Base-by-base conservation (phyloP, 1,140 invertebrate genomes). In the Neodiprion fabricii region DNA sequence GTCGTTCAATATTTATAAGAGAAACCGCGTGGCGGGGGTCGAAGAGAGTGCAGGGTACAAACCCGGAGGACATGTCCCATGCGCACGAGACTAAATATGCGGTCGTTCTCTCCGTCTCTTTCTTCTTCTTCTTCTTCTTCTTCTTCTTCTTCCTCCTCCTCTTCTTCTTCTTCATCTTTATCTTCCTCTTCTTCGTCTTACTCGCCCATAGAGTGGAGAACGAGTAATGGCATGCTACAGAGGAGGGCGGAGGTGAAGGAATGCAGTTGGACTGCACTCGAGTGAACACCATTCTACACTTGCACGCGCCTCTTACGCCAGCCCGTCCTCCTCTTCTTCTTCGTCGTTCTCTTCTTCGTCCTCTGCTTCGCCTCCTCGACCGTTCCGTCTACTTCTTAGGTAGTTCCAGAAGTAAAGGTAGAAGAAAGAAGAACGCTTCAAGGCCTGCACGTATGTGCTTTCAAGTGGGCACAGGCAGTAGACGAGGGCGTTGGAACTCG, bases 161-260 rank as follows among this genome's bases (percentile, higher is more conserved):
- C 48, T 72, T 71, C 50, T 40, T 70, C 61, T 3, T 21, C 17
- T 65, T 9, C 40, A 47, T 17, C 8, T 65, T 48, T 23, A 28
- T 21, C 48, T 23, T 69, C 48, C 23, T n/a, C 47, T 50, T 70
- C n/a, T 21, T 65, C n/a, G 48, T 71, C 48, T 48, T 71, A 48
- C 70, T 71, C 70, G 65, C 9, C 53, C 28, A 5, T 40, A 40
- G 28, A 40, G 28, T 40, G 17, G 66, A 74, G 73, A 48, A 47
- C 65, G 28, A 23, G 67, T 28, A 48, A 48, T 53, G 48, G 67
- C 65, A 67, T 40, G 28, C 28, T 40, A 40, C 48, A 48, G 73
- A 74, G 66, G 69, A 70, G 53, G 53, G 53, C 53, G 53, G 53
- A 61, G 53, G 53, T 61, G 53, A 61, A 61, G 53, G 53, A 61